Evolutionary conservation across 1,140 invertebrate species (phyloP), one percentile per base, ranked within the genome.

Genomic region (Macrosteles quadrilineatus): DNA sequence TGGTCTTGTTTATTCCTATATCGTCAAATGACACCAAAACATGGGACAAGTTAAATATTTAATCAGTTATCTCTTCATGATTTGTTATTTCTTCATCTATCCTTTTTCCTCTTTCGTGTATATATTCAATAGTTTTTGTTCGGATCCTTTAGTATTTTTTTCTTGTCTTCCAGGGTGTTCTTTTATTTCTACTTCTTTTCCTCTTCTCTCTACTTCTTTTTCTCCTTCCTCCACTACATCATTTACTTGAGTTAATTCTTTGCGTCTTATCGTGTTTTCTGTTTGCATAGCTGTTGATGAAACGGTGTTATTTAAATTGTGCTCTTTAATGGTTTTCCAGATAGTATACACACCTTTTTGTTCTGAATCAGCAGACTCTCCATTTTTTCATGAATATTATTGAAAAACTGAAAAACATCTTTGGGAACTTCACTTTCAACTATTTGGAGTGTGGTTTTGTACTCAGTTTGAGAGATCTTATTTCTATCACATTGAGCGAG

Each of bases 361-460:
- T 55, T 55, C 50, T 55, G 23, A 9, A 55, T 11, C 50, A 19
- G 50, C 50, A 55, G 50, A 19, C 50, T 55, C 50, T 55, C 50
- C 50, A 19, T 55, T 9, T 25, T 55, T n/a, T n/a, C n/a, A n/a
- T n/a, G n/a, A n/a, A n/a, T n/a, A n/a, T n/a, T n/a, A n/a, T n/a
- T n/a, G n/a, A 11, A 9, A 6, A 19, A 25, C 19, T 11, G 19
- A 55, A 11, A 55, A 11, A 19, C 6, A 11, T 55, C 19, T 55
- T 19, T 55, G 19, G 50, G 19, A 55, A 6, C 19, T 55, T 25
- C 9, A 55, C 4, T 11, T 6, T 25, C 6, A 25, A 11, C 19
- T 19, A 11, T 6, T 55, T 11, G 50, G 6, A 6, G 19, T 6
- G n/a, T n/a, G n/a, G n/a, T n/a, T n/a, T n/a, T n/a, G n/a, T n/a